Evolutionary conservation across 2,888 invertebrate species (phyloP).

Genomic region (Eilema depressum): DNA sequence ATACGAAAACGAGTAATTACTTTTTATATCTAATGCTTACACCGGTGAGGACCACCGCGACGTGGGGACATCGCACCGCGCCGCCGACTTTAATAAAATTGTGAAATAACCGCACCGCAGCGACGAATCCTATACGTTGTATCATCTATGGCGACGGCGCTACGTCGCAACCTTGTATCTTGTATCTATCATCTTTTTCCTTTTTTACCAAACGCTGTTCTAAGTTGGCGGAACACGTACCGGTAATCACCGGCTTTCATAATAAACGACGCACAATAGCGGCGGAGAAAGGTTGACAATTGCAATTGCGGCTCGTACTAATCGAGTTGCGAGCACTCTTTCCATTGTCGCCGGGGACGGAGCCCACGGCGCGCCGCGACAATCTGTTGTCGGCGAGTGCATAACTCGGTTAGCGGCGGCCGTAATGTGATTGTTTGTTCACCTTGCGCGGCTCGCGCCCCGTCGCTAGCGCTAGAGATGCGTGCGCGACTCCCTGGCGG

Average conservation of each 20-base stretch:
- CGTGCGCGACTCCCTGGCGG: not conserved
- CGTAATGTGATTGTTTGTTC: constrained; percentile 19
- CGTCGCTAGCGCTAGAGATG: not conserved
- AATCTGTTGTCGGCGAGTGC: constrained; percentile 16
- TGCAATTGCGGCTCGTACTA: constrained; percentile 3
- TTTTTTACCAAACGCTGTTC: constrained; percentile 6
- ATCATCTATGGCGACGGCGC: too few relatives aligned
- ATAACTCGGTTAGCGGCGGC: constrained; percentile 19
- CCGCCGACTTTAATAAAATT: not conserved
- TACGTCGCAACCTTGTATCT: not conserved
- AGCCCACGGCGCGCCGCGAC: constrained; percentile 3
- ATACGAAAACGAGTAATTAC: constrained; percentile 38
- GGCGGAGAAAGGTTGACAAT: constrained; percentile 4
- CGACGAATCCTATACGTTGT: too few relatives aligned
- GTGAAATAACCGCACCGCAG: not conserved
- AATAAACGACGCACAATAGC: constrained; percentile 3
- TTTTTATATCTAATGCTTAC: constrained; percentile 29
- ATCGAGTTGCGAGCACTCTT: constrained; percentile 16
- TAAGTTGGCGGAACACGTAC: not conserved
- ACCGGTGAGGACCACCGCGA: constrained; percentile 10
- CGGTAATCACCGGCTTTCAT: constrained; percentile 15
- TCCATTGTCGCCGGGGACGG: constrained; percentile 13
- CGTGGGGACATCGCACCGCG: too few relatives aligned
- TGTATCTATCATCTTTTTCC: not conserved
- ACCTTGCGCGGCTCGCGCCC: too few relatives aligned